Evolutionary conservation across 2,797 vertebrate species (phyloP), one percentile per base, ranked within the genome.

Genomic region (Rhinoraja longicauda): DNA sequence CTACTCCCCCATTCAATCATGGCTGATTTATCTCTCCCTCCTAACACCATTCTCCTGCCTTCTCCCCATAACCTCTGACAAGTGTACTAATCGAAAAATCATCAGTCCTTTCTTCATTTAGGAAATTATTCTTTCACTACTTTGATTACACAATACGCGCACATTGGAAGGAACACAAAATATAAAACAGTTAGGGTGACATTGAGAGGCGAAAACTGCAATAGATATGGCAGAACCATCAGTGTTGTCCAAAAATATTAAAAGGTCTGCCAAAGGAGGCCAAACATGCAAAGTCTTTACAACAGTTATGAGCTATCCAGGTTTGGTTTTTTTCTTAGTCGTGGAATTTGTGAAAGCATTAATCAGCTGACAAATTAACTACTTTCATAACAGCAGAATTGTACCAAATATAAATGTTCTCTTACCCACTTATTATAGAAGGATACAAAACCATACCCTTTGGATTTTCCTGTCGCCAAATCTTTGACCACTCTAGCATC

Each of bases 371-470:
- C 32, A 67, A 24, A 67, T 62, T 21, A 64, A 67, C 29, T 24
- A 62, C 5, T 64, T 62, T 21, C n/a, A 88, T 64, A 7, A n/a
- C 2, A 24, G 26, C 2, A 13, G 21, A 62, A 32, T 17, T 0
- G 7, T n/a, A 32, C 9, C 62, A 7, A 67, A 64, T 21, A 21
- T 36, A n/a, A 17, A 67, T 17, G 32, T 21, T 36, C 26, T 26
- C 97, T 96, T 94, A 99, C 98, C 98, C 98, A 99, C 96, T 99
- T 99, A 95, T 99, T 99, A 96, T 99, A 99, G 97, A 99, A 99
- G 94, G 99, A 99, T 93, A 99, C 98, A 93, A 99, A 99, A 94
- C 99, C 99, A 84, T 99, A 99, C 95, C 98, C 99, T 96, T 98
- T 99, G 93, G 99, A 99, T 95, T 99, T 99, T 93, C 99, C 98